These are phyloP conservation scores for Gallinago undulata DNA, from an alignment of 2,113 vertebrate genomes.

Conservation along the genomic window DNA sequence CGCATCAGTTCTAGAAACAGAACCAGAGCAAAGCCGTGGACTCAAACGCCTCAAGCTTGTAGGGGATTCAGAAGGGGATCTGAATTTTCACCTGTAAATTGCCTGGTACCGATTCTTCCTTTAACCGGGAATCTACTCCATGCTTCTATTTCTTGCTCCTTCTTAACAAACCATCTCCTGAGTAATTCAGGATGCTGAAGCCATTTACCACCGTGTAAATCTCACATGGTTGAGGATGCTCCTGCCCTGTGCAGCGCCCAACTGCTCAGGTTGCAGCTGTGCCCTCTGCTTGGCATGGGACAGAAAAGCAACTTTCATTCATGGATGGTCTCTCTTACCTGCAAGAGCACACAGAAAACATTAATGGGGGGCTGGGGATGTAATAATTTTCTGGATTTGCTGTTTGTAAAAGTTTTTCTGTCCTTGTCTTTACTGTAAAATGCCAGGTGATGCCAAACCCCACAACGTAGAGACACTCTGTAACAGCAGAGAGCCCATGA, in stretches of 20 bases:
- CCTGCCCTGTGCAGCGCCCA: not conserved
- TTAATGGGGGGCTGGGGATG: not conserved
- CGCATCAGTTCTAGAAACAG: not conserved
- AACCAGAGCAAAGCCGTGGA: not conserved
- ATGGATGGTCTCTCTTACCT: not conserved
- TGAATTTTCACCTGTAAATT: slow-evolving; percentile 21
- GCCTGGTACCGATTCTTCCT: not conserved
- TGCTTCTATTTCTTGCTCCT: slow-evolving; percentile 64
- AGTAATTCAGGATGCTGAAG: slow-evolving; percentile 71
- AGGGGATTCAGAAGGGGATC: not conserved
- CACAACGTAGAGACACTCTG: not conserved
- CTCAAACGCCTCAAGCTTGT: not conserved
- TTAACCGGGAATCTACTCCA: slow-evolving; percentile 40
- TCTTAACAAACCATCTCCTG: slow-evolving; percentile 67
- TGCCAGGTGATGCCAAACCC: not conserved
- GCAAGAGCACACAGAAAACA: rapidly evolving
- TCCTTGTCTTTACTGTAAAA: not conserved
- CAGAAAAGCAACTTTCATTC: slow-evolving; percentile 21
- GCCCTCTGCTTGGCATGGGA: slow-evolving; percentile 20
- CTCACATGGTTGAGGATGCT: slow-evolving; percentile 45
- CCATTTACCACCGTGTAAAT: slow-evolving; percentile 61
- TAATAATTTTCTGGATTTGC: not conserved
- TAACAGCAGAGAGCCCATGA: not conserved
- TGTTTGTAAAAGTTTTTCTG: not conserved
- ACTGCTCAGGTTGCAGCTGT: not conserved